Evolutionary conservation across 2,888 invertebrate genomes (phyloP).

Genomic region (Ceriagrion tenellum): DNA sequence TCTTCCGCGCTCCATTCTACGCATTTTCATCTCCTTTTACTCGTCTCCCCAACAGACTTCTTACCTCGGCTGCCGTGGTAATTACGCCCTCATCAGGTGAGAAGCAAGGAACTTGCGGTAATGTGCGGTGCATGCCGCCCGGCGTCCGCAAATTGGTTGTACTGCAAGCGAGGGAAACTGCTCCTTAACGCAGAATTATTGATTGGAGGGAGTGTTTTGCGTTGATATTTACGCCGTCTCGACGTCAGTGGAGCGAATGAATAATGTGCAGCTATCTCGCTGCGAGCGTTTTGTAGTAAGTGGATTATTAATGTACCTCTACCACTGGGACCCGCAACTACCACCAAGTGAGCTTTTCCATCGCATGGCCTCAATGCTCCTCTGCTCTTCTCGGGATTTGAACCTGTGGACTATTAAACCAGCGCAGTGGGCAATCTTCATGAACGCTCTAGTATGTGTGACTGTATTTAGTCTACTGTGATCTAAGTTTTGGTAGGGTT

Average conservation of each 20-base stretch:
- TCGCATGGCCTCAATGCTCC: no score
- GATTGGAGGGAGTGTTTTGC: background rate
- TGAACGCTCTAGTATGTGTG: no score
- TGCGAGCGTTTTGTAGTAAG: background rate
- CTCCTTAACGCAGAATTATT: background rate
- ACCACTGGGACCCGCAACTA: background rate
- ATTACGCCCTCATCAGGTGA: background rate
- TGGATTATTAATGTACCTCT: background rate
- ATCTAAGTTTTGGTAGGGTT: no score
- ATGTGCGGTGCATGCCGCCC: background rate
- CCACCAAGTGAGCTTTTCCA: background rate
- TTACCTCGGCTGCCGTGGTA: background rate
- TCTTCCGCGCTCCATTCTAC: background rate
- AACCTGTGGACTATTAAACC: no score
- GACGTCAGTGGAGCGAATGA: background rate
- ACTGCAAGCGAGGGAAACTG: background rate
- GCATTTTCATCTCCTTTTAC: background rate
- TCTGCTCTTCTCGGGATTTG: no score
- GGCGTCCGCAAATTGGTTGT: background rate
- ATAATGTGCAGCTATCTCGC: background rate
- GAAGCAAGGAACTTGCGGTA: background rate
- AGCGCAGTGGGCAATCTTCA: no score
- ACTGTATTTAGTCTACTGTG: no score
- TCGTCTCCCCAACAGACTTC: background rate
- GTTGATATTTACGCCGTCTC: background rate